Evolutionary conservation across 2,113 vertebrate genomes (phyloP), one percentile per base, ranked within the genome.

Genomic region (Galemys pyrenaicus): DNA sequence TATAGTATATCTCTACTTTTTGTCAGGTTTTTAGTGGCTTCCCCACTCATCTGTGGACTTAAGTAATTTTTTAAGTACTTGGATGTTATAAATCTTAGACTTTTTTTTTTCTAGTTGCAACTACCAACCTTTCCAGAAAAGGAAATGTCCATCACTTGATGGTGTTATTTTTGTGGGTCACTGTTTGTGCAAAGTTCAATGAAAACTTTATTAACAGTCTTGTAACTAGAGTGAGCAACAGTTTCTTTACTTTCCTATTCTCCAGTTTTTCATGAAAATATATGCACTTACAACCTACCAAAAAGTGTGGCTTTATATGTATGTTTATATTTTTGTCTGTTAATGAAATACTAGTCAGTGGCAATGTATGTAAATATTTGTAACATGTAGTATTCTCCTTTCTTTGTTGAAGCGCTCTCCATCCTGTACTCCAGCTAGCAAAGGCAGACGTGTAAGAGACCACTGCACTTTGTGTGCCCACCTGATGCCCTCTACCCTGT

Each of bases 391-490:
- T 98, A 95, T 98, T 98, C 98, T 97, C 98, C 98, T 99, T 95
- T 99, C 98, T 99, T 96, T 98, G 98, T 98, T 98, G 97, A 99
- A 99, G 99, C 99, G 96, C 97, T 99, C 99, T 98, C 99, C 99
- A 80, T 99, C 99, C 98, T 99, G 99, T 97, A 99, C 99, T 98
- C 99, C 99, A 97, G 98, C 99, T 98, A 99, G 99, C 99, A 99
- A 99, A 99, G 99, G 99, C 99, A 99, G 99, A 99, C 99, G 99
- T 98, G 99, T 99, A 99, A 99, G 99, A 99, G 98, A 98, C 92
- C 73, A 86, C 6, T 51, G 49, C 16, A 15, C 49, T 51, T 17
- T 51, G 49, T 49, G 46, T 49, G 46, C 46, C 46, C 46, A 49
- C 12, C 46, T 49, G 6, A 24, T 54, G 37, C 92, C 85, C 54